Evolutionary conservation across 2,888 invertebrate genomes (phyloP).

Genomic region (Polymixis flavicincta): DNA sequence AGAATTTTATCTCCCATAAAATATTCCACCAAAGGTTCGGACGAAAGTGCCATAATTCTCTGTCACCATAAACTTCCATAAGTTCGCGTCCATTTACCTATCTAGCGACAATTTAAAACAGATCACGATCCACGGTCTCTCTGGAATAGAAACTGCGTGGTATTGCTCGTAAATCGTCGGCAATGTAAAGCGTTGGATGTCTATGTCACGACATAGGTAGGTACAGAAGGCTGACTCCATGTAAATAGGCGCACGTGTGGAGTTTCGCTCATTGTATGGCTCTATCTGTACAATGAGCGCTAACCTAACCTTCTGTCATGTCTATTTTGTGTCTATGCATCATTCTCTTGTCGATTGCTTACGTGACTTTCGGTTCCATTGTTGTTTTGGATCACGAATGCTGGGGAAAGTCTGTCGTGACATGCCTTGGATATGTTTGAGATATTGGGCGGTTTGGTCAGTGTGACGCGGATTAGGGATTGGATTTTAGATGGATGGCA

Average conservation of each 20-base stretch:
- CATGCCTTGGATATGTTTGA: constrained; percentile 51
- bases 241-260: neutral
- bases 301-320: constrained; percentile 23
- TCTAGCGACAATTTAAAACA: constrained; percentile 64
- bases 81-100: constrained; percentile 53
- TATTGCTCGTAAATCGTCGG: constrained; percentile 57
- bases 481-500: constrained; percentile 11
- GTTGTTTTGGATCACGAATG: constrained; percentile 59
- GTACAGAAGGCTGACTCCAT: constrained; percentile 10
- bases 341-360: constrained; percentile 54
- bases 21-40: constrained; percentile 37
- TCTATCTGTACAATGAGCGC: too few relatives aligned
- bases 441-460: constrained; percentile 48
- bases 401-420: constrained; percentile 59
- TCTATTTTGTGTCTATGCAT: constrained; percentile 24
- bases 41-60: constrained; percentile 60
- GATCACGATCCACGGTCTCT: constrained; percentile 61
- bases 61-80: constrained; percentile 56
- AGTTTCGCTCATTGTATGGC: neutral
- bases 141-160: constrained; percentile 44
- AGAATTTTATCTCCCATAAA: constrained; percentile 41
- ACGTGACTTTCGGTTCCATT: constrained; percentile 62
- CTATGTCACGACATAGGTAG: neutral
- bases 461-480: constrained; percentile 10
- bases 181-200: constrained; percentile 49